Base-by-base conservation (phyloP, 2,797 vertebrate genomes). In the Carduelis carduelis region DNA sequence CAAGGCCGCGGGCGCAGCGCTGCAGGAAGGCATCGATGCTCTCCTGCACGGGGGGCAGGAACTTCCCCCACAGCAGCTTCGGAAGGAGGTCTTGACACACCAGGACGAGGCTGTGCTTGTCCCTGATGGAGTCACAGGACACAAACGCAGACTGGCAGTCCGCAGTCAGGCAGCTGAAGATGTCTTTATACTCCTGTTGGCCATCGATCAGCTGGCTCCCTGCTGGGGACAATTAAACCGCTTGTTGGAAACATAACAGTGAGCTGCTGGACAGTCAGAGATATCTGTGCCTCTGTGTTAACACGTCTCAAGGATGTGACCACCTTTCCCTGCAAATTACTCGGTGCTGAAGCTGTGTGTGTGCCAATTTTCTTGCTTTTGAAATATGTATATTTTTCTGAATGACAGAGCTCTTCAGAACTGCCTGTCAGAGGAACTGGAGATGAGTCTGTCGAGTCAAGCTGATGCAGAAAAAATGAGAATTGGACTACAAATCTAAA, bases 131-230 rank as follows among this genome's bases (percentile, higher is more conserved):
- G 47, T 90, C 70, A 15, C 98, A 99, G 83, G 98, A 91, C 61
- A 97, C 97, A 20, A 96, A 79, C 4, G 90, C 59, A 5, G 95
- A 92, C 70, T 86, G 96, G 93, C 98, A 98, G 83, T 97, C 98
- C 43, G 86, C 90, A 17, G 97, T 97, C 93, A 98, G 96, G 88
- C 98, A 98, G 95, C 98, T 98, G 87, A 98, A 98, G 74, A 98
- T 96, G 32, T 98, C 98, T 63, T 89, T 91, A 9, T 97, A 59
- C 34, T 97, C 96, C 82, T 89, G 90, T 6, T 92, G 89, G 55
- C 69, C 24, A 2, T 90, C 24, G 11, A 34, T 92, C 79, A 57
- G 61, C 57, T 93, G 97, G 79, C 60, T 97, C 61, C 96, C 98
- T 98, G 22, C 39, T 50, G 96, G 89, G 92, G 14, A 66, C 27